phyloP scores from a whole-genome alignment of 2,113 vertebrate species.

The Rhinolophus ferrumequinum region DNA sequence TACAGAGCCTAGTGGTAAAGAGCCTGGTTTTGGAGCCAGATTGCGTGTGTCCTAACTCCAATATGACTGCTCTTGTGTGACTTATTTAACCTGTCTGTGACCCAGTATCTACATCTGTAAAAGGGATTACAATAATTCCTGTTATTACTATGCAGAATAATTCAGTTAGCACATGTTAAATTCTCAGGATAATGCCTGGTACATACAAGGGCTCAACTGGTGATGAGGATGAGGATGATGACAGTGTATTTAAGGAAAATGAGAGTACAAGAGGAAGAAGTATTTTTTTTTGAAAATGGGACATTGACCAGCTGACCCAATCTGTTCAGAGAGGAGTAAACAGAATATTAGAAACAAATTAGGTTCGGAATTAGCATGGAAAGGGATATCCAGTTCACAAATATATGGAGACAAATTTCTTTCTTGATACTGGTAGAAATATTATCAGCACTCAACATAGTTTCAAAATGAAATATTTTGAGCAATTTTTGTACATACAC shows the following conservation, averaged over 20 bases:
- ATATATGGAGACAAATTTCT: background rate
- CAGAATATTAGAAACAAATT: background rate
- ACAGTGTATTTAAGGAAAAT: background rate
- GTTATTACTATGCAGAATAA: background rate
- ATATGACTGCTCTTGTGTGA: background rate
- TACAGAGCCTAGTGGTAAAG: background rate
- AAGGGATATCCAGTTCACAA: background rate
- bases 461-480: constrained; percentile 26
- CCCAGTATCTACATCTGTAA: background rate
- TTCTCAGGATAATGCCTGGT: background rate
- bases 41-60: background rate
- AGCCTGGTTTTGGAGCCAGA: background rate
- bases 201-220: background rate
- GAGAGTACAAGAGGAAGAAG: background rate
- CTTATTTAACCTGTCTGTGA: background rate
- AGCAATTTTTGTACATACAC: background rate
- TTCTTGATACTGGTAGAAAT: constrained; percentile 27
- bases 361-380: background rate
- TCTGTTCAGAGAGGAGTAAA: background rate
- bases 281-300: background rate
- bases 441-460: background rate
- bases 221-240: background rate
- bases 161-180: background rate
- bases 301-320: background rate
- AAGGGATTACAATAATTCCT: background rate